Base-by-base conservation (phyloP, 1,140 invertebrate species). In the Diabrotica virgifera region DNA sequence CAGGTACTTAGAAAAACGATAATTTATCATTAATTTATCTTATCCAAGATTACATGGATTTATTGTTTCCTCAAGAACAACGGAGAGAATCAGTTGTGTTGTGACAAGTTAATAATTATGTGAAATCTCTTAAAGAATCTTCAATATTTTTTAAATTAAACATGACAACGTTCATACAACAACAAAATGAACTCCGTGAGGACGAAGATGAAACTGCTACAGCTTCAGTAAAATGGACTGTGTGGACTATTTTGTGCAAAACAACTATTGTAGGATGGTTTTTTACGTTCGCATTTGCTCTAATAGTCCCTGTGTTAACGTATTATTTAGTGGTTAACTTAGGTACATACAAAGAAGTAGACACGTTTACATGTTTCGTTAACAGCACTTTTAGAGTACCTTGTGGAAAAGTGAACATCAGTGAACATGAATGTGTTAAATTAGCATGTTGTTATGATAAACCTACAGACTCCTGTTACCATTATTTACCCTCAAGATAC, bases 401-500 rank as follows among this genome's bases (percentile, higher is more conserved):
- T 9, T 77, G 76, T 67, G 76, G 76, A 50, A 62, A 59, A 52
- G 37, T 56, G 0, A 67, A 71, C 38, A 67, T 73, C 38, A 67
- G 24, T 7, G 14, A 53, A 40, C 54, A 54, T 8, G 63, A 72
- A n/a, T 77, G 76, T 66, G 52, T 36, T 10, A 38, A 55, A 7
- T 56, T 71, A 14, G 14, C 57, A 11, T 76, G 76, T 55, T 77
- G 76, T 63, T 76, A 56, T 66, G 74, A 76, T 55, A 63, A 40
- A 24, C 65, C 64, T 5, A 70, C 66, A 6, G 36, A 67, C 12
- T 24, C 50, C 35, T 77, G 75, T 67, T 74, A 72, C 59, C 75
- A 77, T 62, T 72, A 60, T 65, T 60, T 73, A 53, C 75, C 75
- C 52, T 76, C 75, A 6, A 72, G 66, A 53, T 71, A 73, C 62